Evolutionary conservation across 1,140 invertebrate genomes (phyloP).

Genomic region (Calliopsis andreniformis): DNA sequence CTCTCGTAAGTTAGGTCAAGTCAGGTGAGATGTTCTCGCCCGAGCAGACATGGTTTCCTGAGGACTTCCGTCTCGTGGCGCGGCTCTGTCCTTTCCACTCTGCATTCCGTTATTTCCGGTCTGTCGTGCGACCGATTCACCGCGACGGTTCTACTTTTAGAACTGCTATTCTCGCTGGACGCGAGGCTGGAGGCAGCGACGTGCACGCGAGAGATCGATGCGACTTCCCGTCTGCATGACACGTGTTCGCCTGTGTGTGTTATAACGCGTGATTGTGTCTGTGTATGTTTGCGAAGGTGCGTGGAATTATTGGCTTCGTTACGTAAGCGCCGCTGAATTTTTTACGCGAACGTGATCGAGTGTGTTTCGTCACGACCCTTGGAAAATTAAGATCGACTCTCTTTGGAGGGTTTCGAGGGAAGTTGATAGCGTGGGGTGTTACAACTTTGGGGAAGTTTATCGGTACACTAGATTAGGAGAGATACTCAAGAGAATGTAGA

Average conservation of each 20-base stretch:
- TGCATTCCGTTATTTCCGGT: slow-evolving; percentile 1
- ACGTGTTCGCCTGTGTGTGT: neutral
- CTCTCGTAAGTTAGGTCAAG: no score
- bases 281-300: neutral
- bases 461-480: no score
- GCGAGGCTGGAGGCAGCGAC: neutral
- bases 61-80: neutral
- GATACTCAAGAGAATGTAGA: no score
- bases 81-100: neutral
- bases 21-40: slow-evolving; percentile 3
- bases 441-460: no score
- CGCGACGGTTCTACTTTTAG: slow-evolving; percentile 12
- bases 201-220: slow-evolving; percentile 29
- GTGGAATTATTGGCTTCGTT: slow-evolving; percentile 32
- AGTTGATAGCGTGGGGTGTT: no score
- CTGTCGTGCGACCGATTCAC: neutral
- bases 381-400: no score
- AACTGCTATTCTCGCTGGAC: slow-evolving; percentile 1
- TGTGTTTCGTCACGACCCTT: neutral
- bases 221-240: neutral
- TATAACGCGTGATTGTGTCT: neutral
- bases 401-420: no score
- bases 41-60: no score
- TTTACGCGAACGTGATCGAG: neutral
- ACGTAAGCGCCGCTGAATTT: slow-evolving; percentile 3